Base-by-base conservation (phyloP, 2,888 invertebrate genomes). In the Athalia circularis region DNA sequence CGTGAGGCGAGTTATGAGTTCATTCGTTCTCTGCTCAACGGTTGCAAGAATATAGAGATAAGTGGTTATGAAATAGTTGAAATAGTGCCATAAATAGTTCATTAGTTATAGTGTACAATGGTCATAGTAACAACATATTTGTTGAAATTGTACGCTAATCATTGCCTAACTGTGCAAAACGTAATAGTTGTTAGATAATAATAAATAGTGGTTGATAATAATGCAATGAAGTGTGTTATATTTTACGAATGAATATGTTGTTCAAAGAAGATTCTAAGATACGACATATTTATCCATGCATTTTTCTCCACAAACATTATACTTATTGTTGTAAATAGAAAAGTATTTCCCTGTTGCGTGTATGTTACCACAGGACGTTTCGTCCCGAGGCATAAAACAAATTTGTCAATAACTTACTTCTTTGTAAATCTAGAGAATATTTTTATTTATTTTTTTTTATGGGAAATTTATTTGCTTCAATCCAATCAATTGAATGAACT, bases 231-330 rank as follows among this genome's bases (percentile, higher is more conserved):
- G 9, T 4, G 7, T 47, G 45, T 43, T 54, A 54, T 47, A 47
- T 47, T 47, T 72, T 8, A 45, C 13, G 72, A 59, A 13, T 72
- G 72, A 72, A 72, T 72, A 72, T 72, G 59, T 72, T 59, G 29
- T 29, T 29, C 29, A 29, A 59, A 72, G 45, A 59, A 70, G 47
- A 57, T 72, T 57, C 70, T 72, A 43, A 13, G 3, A 72, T 47
- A 57, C 62, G 62, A 11, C 15, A 5, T 45, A 7, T 72, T 47
- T 13, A 57, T 47, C 59, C 59, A 52, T 54, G 67, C 67, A 43
- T n/a, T 68, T 59, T n/a, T 47, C 13, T 57, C 59, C 47, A 72
- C 47, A 72, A 72, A 47, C 8, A 57, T 72, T 68, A 68, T 54
- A 11, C 15, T 48, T 48, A 43, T 70, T 48, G 47, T 50, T 7